Percentiles rank a stretch among this genome's conserved stretches.
Conservation (phyloP, 2,888 invertebrate genomes). For the Pseudococcus viburni region DNA sequence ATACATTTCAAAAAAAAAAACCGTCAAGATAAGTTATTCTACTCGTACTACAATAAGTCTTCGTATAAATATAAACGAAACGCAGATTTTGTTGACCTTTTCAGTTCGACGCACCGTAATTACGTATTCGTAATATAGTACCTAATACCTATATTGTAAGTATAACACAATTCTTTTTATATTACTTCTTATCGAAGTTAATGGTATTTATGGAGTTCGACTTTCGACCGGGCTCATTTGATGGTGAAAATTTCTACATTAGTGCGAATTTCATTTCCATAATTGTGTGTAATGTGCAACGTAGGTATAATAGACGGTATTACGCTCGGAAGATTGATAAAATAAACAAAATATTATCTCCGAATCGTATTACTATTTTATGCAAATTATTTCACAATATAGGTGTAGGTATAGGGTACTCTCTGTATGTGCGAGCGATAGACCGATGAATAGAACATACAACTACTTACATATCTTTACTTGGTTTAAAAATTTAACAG, state of each 20-base stretch:
- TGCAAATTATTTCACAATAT: conserved; percentile 40
- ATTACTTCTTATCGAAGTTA: not conserved
- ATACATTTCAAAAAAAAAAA: not conserved
- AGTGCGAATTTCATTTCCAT: not conserved
- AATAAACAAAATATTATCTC: conserved; percentile 43
- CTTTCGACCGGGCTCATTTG: not conserved
- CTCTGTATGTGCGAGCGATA: not conserved
- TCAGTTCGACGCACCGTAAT: conserved; percentile 22
- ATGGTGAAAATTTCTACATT: not conserved
- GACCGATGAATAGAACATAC: conserved; percentile 23
- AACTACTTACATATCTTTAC: not conserved
- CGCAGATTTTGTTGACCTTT: conserved; percentile 22
- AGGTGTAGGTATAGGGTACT: not conserved
- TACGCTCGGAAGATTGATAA: conserved; percentile 48
- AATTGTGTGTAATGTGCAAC: not conserved
- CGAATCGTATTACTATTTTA: conserved; percentile 43
- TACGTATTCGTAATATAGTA: not conserved
- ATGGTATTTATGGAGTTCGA: not conserved
- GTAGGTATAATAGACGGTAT: conserved; percentile 11
- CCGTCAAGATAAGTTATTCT: not conserved
- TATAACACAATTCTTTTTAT: not conserved
- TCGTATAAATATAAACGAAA: not conserved
- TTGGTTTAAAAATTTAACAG: not conserved
- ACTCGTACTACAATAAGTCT: not conserved
- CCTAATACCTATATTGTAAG: not conserved